phyloP scores from a whole-genome alignment of 2,888 invertebrate genomes.

The Leucophenga maculata region DNA sequence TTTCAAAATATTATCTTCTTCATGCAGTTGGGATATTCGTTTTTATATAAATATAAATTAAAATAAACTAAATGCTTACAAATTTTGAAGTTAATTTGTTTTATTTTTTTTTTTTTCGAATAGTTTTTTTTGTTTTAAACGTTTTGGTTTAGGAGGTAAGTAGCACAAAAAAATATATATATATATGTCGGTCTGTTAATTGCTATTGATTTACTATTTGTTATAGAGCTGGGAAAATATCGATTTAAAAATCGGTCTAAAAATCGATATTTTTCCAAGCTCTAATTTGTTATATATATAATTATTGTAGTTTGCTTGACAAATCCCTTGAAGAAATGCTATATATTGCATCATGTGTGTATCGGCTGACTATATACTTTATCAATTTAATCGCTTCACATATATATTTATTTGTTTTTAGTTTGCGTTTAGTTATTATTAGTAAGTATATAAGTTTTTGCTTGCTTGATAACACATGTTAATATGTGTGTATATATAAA shows the following conservation, averaged over 20 bases:
- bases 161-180: conserved; percentile 18
- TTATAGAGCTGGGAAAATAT: too few relatives aligned
- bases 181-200: background rate
- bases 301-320: conserved; percentile 2
- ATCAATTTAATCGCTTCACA: background rate
- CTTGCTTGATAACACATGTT: background rate
- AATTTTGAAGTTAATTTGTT: conserved; percentile 26
- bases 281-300: too few relatives aligned
- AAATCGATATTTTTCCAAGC: too few relatives aligned
- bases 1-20: background rate
- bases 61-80: conserved; percentile 50
- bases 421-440: conserved; percentile 5
- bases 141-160: background rate
- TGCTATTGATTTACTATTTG: background rate
- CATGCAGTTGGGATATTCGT: conserved; percentile 59
- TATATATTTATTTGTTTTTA: background rate
- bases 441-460: conserved; percentile 33
- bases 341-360: background rate
- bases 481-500: background rate
- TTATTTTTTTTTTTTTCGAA: background rate
- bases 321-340: too few relatives aligned
- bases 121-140: conserved; percentile 1
- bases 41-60: conserved; percentile 38
- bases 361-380: background rate
- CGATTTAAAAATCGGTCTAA: too few relatives aligned